Evolutionary conservation across 2,888 invertebrate species (phyloP), one percentile per base, ranked within the genome.

Genomic region (Cerastoderma edule): DNA sequence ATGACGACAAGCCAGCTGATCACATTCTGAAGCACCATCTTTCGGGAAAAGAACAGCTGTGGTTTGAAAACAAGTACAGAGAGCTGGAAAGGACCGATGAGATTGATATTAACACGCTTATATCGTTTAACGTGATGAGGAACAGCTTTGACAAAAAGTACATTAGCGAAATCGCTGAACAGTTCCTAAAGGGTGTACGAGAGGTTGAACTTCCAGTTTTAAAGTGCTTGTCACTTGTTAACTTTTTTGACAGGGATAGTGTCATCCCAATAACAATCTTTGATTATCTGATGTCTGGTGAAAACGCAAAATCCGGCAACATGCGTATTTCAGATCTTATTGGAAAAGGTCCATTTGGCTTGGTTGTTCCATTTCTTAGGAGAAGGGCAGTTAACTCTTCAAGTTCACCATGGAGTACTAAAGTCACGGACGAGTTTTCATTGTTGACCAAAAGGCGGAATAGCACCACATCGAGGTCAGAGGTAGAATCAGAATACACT

Each of bases 51-150:
- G 78, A 78, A 65, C 28, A 67, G 10, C 30, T 32, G 19, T 78
- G 78, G 74, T 78, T 78, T 72, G 74, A 78, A 39, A 39, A 46
- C 16, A 78, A 78, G 35, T 75, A 72, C 35, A 57, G 53, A 24
- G 68, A 74, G 44, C 22, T 78, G 27, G 78, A 78, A 44, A 30
- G 57, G 6, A 57, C 22, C 28, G 64, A 63, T 24, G 33, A 53
- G 2, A 54, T 74, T 24, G 66, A 73, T 44, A 72, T 78, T 0
- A 44, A 65, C 28, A 78, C 74, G 19, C 46, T 78, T 6, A 71
- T 78, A 30, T 64, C 78, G 27, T 78, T 78, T 27, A 78, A 78
- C 44, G 71, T 71, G 8, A 74, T 78, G 78, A 46, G 78, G 35
- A 56, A 74, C 19, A 56, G 65, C 6, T 78, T 78, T 65, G 71